Conservation (phyloP, 1,140 invertebrate genomes). For the Melanaphis sacchari region DNA sequence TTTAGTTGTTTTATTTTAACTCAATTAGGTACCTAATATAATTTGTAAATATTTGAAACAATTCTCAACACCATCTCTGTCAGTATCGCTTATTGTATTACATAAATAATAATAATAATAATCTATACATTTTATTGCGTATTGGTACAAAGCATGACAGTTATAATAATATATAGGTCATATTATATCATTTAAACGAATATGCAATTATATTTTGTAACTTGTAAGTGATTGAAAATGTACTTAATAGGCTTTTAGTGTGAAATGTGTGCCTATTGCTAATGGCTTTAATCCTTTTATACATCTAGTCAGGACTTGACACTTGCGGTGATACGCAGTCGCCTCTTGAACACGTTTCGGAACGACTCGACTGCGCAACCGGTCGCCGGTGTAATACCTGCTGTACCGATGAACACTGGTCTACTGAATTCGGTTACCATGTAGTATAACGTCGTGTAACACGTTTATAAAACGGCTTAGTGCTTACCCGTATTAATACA, state of each 20-base stretch:
- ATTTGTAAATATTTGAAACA: neutral
- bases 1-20: neutral
- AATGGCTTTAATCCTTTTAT: neutral
- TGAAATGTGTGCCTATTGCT: conserved; percentile 1
- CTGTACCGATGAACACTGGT: neutral
- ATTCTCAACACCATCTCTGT: neutral
- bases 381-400: neutral
- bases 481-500: neutral
- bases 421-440: neutral
- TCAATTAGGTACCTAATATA: neutral
- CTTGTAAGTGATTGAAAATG: neutral
- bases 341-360: neutral
- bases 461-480: neutral
- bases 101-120: neutral
- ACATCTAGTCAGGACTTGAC: neutral
- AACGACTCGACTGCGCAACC: neutral
- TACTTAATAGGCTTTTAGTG: neutral
- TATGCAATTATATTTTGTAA: neutral
- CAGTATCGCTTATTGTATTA: neutral
- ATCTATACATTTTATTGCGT: no score
- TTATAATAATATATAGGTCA: neutral
- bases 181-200: neutral
- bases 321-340: neutral
- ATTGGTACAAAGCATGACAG: neutral
- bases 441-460: neutral